Percentiles rank a stretch among this genome's conserved stretches.
Evolutionary conservation across 2,113 vertebrate genomes (phyloP).

Genomic region (Camarhynchus parvulus): DNA sequence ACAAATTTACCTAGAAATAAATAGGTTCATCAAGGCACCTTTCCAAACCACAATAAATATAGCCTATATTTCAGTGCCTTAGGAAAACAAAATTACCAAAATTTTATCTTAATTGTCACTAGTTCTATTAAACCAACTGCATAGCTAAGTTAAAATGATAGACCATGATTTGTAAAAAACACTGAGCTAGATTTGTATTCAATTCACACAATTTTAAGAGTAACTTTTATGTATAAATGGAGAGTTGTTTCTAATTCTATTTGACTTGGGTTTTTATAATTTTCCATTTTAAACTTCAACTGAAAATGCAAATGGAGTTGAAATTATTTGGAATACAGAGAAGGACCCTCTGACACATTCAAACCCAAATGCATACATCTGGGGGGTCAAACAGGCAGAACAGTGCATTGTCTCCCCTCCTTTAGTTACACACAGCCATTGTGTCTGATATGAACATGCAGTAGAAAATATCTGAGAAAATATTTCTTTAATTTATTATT

Average conservation of each 20-base stretch:
- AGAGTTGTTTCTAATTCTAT: neutral
- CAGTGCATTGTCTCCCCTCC: accelerated
- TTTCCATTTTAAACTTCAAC: neutral
- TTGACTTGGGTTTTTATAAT: neutral
- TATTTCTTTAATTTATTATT: neutral
- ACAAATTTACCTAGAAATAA: neutral
- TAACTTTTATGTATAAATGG: neutral
- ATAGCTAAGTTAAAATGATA: neutral
- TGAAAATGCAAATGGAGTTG: neutral
- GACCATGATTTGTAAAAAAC: neutral
- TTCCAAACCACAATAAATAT: neutral
- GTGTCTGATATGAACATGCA: neutral
- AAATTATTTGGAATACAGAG: neutral
- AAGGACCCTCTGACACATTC: neutral
- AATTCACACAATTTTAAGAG: neutral
- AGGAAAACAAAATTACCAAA: neutral
- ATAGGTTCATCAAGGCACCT: neutral
- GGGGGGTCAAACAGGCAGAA: neutral
- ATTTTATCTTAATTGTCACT: neutral
- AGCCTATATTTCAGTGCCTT: neutral
- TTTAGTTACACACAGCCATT: neutral
- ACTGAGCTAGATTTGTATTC: neutral
- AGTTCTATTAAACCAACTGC: neutral
- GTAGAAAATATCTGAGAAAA: neutral
- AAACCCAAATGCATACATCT: neutral